phyloP scores from a whole-genome alignment of 1,140 invertebrate genomes.

The Battus philenor region DNA sequence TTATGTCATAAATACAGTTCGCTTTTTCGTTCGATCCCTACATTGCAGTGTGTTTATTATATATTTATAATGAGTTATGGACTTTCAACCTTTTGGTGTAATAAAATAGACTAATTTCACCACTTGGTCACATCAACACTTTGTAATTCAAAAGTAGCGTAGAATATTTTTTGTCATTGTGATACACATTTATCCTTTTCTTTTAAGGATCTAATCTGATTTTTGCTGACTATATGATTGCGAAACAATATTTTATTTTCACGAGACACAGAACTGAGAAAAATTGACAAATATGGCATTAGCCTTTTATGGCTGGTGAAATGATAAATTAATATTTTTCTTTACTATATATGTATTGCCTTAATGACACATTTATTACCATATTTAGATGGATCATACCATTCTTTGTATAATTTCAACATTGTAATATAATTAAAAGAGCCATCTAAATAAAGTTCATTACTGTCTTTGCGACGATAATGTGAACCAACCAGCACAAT shows the following conservation, averaged over 20 bases:
- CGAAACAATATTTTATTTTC: not conserved
- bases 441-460: slow-evolving; percentile 16
- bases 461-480: slow-evolving; percentile 14
- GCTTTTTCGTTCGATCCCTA: slow-evolving; percentile 19
- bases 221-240: not conserved
- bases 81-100: not conserved
- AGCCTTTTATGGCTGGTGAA: not conserved
- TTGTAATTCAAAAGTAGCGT: not conserved
- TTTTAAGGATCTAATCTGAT: not conserved
- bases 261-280: not conserved
- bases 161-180: not conserved
- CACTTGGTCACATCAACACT: not conserved
- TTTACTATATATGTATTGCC: not conserved
- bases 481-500: slow-evolving; percentile 19
- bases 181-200: too few relatives aligned
- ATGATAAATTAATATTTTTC: not conserved
- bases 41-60: slow-evolving; percentile 18
- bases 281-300: not conserved
- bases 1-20: slow-evolving; percentile 16
- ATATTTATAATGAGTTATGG: not conserved
- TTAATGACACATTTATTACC: not conserved
- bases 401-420: slow-evolving; percentile 12
- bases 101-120: not conserved
- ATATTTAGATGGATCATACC: too few relatives aligned
- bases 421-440: slow-evolving; percentile 4